phyloP scores from a whole-genome alignment of 2,113 vertebrate species.

The Eira barbara region DNA sequence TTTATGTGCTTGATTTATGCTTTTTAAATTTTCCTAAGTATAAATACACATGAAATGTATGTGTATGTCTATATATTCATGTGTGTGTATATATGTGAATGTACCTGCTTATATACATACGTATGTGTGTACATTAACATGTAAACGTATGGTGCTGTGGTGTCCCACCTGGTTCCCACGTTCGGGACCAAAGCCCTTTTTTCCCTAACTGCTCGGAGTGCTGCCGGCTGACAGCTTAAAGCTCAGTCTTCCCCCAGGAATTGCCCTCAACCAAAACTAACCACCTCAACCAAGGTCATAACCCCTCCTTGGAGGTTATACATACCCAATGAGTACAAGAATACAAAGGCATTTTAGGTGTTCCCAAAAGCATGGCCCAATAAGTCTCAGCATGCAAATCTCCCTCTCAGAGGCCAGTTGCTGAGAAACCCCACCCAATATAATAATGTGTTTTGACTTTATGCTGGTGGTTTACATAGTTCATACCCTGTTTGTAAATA shows the following conservation, averaged over 20 bases:
- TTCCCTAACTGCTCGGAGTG: background rate
- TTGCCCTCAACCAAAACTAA: background rate
- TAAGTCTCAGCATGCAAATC: background rate
- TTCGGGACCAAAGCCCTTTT: background rate
- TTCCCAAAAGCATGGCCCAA: background rate
- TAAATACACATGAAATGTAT: background rate
- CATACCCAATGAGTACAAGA: background rate
- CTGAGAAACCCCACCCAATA: background rate
- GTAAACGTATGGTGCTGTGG: background rate
- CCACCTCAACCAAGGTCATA: background rate
- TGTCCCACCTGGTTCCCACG: background rate
- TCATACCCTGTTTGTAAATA: background rate
- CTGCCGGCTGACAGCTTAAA: background rate
- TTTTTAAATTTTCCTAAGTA: background rate
- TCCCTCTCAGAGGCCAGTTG: background rate
- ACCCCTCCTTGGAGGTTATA: background rate
- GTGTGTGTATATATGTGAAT: background rate
- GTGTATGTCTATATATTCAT: background rate
- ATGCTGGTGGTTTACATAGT: background rate
- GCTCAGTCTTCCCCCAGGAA: background rate
- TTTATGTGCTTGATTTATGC: background rate
- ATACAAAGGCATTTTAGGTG: background rate
- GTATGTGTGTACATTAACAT: too few species aligned
- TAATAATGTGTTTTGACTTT: background rate
- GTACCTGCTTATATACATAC: background rate